A percentile compares a stretch with the other conserved stretches of the same genome.
These are phyloP conservation scores for Strigops habroptila DNA, from an alignment of 2,113 vertebrate species.

Conservation along the genomic window DNA sequence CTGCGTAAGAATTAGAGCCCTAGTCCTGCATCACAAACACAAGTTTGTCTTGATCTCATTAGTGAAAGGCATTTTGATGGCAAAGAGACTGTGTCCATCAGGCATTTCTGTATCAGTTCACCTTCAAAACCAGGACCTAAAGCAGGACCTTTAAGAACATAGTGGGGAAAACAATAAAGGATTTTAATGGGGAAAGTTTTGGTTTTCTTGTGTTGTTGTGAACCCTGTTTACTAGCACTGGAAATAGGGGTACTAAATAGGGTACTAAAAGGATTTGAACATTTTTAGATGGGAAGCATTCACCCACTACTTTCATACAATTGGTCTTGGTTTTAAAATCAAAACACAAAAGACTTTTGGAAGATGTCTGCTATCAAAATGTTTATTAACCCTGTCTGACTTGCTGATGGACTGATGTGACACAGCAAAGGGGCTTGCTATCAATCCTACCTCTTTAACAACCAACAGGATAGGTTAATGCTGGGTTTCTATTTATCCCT, in stretches of 20 bases:
- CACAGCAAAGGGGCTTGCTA: neutral
- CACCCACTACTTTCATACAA: accelerated
- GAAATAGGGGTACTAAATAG: neutral
- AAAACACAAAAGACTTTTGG: neutral
- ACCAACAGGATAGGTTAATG: neutral
- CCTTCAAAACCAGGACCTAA: neutral
- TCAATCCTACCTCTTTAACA: neutral
- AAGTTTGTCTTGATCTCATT: neutral
- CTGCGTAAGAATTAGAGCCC: neutral
- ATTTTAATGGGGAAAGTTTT: neutral
- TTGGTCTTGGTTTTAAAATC: neutral
- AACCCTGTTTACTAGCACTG: neutral
- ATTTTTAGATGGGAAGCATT: neutral
- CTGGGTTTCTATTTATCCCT: neutral
- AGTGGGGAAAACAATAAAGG: neutral
- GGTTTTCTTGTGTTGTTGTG: neutral
- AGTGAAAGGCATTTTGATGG: neutral
- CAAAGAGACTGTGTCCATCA: neutral
- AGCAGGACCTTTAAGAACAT: neutral
- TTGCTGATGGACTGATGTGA: neutral
- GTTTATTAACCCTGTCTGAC: neutral
- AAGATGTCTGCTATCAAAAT: neutral
- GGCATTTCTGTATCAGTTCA: neutral
- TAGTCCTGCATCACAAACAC: neutral
- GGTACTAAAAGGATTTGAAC: neutral